Conservation (phyloP, 2,797 vertebrate genomes). For the Picus viridis region DNA sequence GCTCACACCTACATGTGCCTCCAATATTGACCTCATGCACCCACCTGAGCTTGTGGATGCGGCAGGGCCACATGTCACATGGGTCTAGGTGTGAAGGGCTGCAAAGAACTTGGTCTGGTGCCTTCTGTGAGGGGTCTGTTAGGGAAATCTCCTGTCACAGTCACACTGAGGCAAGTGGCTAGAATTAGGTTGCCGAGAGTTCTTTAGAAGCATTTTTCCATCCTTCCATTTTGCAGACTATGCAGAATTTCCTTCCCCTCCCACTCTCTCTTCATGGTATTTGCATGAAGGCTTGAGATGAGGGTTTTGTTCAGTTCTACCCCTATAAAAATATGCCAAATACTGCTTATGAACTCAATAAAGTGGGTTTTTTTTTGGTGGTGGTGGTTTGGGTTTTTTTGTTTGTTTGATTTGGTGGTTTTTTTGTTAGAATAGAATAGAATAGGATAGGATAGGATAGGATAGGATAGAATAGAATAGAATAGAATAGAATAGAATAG, state of each 20-base stretch:
- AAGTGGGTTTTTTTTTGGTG: not conserved
- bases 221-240: not conserved
- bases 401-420: no score
- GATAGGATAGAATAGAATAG: no score
- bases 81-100: not conserved
- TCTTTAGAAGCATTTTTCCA: not conserved
- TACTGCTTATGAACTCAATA: not conserved
- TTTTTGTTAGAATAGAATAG: no score
- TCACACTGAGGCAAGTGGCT: not conserved
- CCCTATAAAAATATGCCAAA: not conserved
- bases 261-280: not conserved
- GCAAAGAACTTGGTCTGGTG: not conserved
- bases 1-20: accelerated
- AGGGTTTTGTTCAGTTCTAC: not conserved
- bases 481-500: no score
- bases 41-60: not conserved
- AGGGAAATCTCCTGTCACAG: not conserved
- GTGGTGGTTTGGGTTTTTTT: no score
- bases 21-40: not conserved
- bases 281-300: not conserved
- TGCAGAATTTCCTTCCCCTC: not conserved
- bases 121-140: not conserved
- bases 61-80: not conserved
- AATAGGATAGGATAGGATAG: no score
- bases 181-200: not conserved